Base-by-base conservation (phyloP, 2,888 invertebrate genomes). In the Acanthopleura granulata region DNA sequence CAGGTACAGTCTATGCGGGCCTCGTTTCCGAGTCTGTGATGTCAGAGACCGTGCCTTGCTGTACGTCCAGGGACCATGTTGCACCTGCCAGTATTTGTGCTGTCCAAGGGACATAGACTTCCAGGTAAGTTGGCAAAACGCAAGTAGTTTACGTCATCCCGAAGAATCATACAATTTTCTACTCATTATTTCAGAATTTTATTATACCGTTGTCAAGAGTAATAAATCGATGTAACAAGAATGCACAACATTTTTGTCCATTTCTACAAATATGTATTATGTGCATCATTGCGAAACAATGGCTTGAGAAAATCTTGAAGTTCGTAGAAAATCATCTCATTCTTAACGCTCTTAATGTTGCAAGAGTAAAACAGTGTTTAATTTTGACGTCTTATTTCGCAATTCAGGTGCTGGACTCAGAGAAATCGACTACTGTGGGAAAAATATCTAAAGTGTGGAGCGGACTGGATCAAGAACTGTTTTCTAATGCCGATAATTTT, bases 381-480 rank as follows among this genome's bases (percentile, higher is more conserved):
- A 9, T 40, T 40, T 40, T 57, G 22, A 3, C 12, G 12, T 6
- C 22, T 57, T 57, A 57, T 57, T 57, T 57, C 22, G 18, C 18
- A 9, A 12, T 6, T 6, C 57, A 57, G 57, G 57, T 57, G 3
- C 57, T 57, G 6, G 18, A 18, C 4, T 3, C 57, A 22, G 57
- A 57, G 6, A 57, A 57, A 57, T 18, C 18, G n/a, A 4, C 18
- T 6, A n/a, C n/a, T 57, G 3, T 57, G 6, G 97, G 97, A 0
- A 94, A 93, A 89, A 96, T 97, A 82, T 94, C 94, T 0, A 96
- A 96, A 89, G 94, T 95, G 87, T 97, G 96, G 96, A 93, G 94
- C 0, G 96, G 96, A 0, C 84, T 95, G 62, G 92, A 93, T 0
- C 93, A 95, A 71, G 96, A 96, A 91, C 91, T 93, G 77, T 95